These are phyloP conservation scores for Eunapius fragilis DNA, from an alignment of 37 sponge, comb jelly and placozoan species.

Conservation along the genomic window DNA sequence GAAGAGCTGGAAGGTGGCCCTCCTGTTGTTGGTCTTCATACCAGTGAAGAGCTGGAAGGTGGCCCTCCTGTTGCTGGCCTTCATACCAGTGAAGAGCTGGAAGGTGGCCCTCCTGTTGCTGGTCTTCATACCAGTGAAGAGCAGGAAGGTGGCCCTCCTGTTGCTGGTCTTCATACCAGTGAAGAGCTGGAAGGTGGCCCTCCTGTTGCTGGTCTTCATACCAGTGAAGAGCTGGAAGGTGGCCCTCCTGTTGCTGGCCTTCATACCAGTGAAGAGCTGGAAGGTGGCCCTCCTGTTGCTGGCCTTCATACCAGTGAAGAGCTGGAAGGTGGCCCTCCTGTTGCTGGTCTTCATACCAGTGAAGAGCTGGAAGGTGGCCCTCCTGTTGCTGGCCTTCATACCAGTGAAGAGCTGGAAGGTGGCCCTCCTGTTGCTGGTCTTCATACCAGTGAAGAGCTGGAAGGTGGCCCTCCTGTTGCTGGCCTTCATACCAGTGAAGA, in stretches of 20 bases:
- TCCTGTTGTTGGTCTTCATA: constrained; percentile 60
- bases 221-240: constrained; percentile 58
- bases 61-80: constrained; percentile 59
- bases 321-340: constrained; percentile 62
- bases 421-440: constrained; percentile 61
- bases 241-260: constrained; percentile 59
- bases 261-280: constrained; percentile 55
- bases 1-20: constrained; percentile 56
- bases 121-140: constrained; percentile 48
- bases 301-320: constrained; percentile 46
- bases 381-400: constrained; percentile 60
- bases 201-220: constrained; percentile 62
- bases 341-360: constrained; percentile 59
- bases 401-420: constrained; percentile 58
- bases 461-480: constrained; percentile 68
- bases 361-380: constrained; percentile 56
- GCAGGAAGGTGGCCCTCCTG: constrained; percentile 61
- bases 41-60: constrained; percentile 58
- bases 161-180: constrained; percentile 59
- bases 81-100: constrained; percentile 55
- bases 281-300: constrained; percentile 68
- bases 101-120: constrained; percentile 68
- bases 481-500: constrained; percentile 46
- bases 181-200: constrained; percentile 56
- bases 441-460: constrained; percentile 55